Evolutionary conservation across 2,113 vertebrate genomes (phyloP).

Genomic region (Atlantisia rogersi): DNA sequence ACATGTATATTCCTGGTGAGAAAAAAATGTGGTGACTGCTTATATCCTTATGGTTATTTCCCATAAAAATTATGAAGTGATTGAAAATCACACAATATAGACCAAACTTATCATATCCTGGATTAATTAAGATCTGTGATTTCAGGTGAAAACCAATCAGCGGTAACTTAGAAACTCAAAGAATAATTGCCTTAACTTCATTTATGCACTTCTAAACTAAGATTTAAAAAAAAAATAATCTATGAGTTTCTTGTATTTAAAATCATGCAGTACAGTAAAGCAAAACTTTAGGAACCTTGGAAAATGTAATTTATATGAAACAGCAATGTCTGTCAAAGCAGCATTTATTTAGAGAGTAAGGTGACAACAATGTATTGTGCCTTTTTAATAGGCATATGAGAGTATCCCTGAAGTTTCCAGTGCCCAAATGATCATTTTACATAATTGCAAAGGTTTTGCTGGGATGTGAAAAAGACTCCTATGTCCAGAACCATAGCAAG

Average conservation of each 20-base stretch:
- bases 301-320: not conserved
- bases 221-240: not conserved
- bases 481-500: not conserved
- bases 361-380: not conserved
- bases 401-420: not conserved
- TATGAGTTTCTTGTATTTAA: not conserved
- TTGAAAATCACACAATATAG: not conserved
- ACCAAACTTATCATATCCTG: not conserved
- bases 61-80: not conserved
- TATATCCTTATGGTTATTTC: not conserved
- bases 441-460: not conserved
- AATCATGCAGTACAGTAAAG: not conserved
- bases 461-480: not conserved
- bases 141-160: not conserved
- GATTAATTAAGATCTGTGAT: not conserved
- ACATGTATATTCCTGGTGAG: not conserved
- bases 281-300: not conserved
- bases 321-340: not conserved
- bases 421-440: not conserved
- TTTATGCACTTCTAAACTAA: not conserved
- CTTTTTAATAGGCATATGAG: not conserved
- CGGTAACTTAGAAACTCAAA: not conserved
- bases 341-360: not conserved
- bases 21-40: slow-evolving; percentile 15
- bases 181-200: not conserved